phyloP scores from a whole-genome alignment of 2,113 vertebrate genomes.

The Apteryx mantelli region DNA sequence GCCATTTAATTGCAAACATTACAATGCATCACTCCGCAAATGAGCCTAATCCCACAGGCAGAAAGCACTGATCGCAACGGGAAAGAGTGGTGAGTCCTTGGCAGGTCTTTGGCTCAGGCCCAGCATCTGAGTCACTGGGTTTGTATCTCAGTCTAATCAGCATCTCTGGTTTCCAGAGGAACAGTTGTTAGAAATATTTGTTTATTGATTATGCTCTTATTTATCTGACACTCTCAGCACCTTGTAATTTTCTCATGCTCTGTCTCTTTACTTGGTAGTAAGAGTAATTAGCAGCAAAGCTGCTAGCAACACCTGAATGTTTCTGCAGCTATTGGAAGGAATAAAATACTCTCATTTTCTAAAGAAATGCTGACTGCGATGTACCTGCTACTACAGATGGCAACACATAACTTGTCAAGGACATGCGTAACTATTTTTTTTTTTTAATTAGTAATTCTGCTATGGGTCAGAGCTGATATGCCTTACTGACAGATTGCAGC shows the following conservation, averaged over 20 bases:
- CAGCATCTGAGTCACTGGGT: not conserved
- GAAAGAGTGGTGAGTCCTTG: not conserved
- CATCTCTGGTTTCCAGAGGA: not conserved
- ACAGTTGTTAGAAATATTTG: not conserved
- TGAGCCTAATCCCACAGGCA: not conserved
- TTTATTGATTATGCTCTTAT: constrained; percentile 10
- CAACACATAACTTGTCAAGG: not conserved
- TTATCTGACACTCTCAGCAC: not conserved
- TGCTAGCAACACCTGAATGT: not conserved
- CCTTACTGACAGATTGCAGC: not conserved
- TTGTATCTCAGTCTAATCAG: not conserved
- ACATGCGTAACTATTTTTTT: rapidly evolving
- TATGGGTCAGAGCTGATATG: not conserved
- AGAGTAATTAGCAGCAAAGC: constrained; percentile 25
- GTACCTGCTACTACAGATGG: constrained; percentile 16
- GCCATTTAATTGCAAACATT: not conserved
- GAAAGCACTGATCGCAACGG: too few relatives aligned
- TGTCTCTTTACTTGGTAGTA: not conserved
- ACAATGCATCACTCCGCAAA: not conserved
- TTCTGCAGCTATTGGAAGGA: not conserved
- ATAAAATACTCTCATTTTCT: constrained; percentile 8
- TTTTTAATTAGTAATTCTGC: not conserved
- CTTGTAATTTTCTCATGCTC: not conserved
- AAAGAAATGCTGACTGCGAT: not conserved
- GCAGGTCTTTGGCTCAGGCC: not conserved